Evolutionary conservation across 2,797 vertebrate genomes (phyloP).

Genomic region (Lepidocolaptes lacrymiger): DNA sequence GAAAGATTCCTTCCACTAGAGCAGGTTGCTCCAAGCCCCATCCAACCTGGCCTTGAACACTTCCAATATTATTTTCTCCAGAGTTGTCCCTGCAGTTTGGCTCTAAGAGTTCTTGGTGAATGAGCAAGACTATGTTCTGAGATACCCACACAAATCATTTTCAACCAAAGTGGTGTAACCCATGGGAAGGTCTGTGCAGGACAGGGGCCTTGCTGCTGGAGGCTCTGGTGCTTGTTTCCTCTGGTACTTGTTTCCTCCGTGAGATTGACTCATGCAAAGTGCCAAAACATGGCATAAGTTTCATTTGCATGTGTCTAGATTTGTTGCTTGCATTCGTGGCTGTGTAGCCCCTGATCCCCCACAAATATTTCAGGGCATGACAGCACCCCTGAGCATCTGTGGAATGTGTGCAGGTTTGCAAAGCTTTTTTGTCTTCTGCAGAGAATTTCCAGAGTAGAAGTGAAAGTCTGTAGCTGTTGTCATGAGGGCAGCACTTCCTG

Average conservation of each 20-base stretch:
- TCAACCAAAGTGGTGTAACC: not conserved
- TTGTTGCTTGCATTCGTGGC: not conserved
- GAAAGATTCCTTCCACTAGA: not conserved
- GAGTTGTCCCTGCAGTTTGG: not conserved
- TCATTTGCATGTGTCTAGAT: not conserved
- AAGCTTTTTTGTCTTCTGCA: not conserved
- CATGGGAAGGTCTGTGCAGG: not conserved
- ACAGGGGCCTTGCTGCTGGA: not conserved
- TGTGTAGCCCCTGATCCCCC: not conserved
- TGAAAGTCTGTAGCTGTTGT: not conserved
- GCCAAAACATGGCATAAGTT: not conserved
- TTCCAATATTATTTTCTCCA: not conserved
- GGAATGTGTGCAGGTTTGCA: not conserved
- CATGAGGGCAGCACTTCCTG: not conserved
- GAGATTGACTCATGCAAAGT: too few species aligned
- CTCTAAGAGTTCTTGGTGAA: not conserved
- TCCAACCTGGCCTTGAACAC: not conserved
- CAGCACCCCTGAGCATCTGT: not conserved
- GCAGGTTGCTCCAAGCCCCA: not conserved
- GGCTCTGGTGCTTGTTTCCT: not conserved
- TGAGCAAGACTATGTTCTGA: not conserved
- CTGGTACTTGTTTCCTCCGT: not conserved
- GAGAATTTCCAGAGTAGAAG: not conserved
- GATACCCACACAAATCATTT: not conserved
- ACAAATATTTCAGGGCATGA: not conserved